These are phyloP conservation scores for Xiphorhynchus elegans DNA, from an alignment of 2,113 vertebrate genomes.

Conservation along the genomic window DNA sequence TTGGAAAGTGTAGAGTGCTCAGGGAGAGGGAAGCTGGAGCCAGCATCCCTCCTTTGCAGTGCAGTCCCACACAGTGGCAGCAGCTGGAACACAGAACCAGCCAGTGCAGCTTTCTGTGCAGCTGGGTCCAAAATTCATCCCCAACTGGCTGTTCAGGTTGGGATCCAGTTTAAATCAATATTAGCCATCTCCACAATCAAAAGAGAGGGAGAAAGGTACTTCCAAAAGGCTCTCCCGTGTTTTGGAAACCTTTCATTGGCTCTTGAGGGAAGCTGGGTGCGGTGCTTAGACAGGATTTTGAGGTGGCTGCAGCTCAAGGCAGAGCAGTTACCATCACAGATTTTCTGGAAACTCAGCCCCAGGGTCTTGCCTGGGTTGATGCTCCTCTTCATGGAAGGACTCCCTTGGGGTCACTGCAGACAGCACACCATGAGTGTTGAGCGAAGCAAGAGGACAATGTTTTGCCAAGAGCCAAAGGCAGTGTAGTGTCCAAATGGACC, in stretches of 20 bases:
- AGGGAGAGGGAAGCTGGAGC: not conserved
- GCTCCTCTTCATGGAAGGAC: not conserved
- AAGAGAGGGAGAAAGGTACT: not conserved
- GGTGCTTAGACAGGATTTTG: not conserved
- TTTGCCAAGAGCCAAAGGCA: not conserved
- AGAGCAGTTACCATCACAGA: not conserved
- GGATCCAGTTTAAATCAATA: not conserved
- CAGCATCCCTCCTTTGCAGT: not conserved
- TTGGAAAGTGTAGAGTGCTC: not conserved
- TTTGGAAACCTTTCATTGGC: not conserved
- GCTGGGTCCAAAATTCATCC: not conserved
- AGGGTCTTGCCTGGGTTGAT: not conserved
- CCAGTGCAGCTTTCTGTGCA: not conserved
- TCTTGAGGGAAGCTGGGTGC: not conserved
- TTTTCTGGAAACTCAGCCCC: not conserved
- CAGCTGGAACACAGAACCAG: not conserved
- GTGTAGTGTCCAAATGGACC: not conserved
- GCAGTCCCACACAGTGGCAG: not conserved
- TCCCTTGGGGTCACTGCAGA: not conserved
- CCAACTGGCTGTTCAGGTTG: not conserved
- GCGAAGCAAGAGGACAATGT: not conserved
- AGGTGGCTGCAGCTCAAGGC: not conserved
- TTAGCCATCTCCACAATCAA: not conserved
- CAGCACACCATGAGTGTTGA: accelerated
- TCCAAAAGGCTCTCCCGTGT: not conserved